Evolutionary conservation across 2,113 vertebrate species (phyloP).

Genomic region (Struthio camelus): DNA sequence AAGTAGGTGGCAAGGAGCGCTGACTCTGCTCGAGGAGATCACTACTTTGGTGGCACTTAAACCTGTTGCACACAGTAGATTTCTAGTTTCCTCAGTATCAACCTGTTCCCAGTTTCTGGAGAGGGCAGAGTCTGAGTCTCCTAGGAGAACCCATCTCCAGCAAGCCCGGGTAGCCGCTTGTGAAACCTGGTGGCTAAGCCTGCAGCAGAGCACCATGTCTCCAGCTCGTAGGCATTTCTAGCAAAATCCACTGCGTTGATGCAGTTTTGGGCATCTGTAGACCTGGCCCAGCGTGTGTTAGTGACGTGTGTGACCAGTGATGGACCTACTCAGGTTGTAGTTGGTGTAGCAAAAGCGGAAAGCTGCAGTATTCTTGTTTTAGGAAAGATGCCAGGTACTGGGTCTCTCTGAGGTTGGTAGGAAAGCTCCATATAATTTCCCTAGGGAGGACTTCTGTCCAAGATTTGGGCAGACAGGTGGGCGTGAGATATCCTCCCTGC

Average conservation of each 20-base stretch:
- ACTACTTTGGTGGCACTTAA: neutral
- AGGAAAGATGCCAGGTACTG: neutral
- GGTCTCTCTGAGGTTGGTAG: neutral
- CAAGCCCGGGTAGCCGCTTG: neutral
- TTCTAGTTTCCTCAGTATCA: neutral
- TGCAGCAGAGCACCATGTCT: neutral
- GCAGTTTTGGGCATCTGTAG: neutral
- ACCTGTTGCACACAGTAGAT: neutral
- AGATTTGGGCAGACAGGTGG: neutral
- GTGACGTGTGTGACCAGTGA: neutral
- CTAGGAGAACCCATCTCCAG: neutral
- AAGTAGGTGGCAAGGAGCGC: neutral
- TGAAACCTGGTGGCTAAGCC: neutral
- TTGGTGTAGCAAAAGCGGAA: neutral
- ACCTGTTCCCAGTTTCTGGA: neutral
- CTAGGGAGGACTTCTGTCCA: neutral
- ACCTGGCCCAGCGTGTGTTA: neutral
- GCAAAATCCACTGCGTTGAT: neutral
- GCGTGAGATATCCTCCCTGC: neutral
- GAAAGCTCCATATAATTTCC: neutral
- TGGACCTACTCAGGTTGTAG: neutral
- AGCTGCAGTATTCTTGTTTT: neutral
- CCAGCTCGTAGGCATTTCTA: neutral
- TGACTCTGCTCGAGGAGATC: neutral
- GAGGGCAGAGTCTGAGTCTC: neutral